phyloP scores from a whole-genome alignment of 2,113 vertebrate genomes.

The Lagenorhynchus albirostris region DNA sequence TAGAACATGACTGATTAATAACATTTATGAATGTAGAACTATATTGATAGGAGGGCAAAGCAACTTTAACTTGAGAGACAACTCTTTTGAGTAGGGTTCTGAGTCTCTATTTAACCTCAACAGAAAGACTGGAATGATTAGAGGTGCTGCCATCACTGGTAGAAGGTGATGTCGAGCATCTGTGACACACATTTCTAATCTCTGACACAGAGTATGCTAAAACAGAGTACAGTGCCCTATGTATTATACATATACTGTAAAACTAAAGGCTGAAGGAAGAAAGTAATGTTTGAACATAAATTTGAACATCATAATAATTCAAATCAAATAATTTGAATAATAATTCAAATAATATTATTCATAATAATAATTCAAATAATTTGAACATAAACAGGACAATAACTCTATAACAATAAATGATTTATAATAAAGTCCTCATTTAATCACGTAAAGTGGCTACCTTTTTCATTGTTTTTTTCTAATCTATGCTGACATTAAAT shows the following conservation, averaged over 20 bases:
- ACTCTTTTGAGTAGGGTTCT: background rate
- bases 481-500: background rate
- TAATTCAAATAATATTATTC: too few relatives aligned
- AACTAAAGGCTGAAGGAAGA: background rate
- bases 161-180: background rate
- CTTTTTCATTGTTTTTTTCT: background rate
- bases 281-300: background rate
- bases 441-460: background rate
- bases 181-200: background rate
- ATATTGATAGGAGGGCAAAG: background rate
- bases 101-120: background rate
- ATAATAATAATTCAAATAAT: too few relatives aligned
- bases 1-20: background rate
- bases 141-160: fast-evolving
- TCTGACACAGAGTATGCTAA: background rate
- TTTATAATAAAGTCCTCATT: background rate
- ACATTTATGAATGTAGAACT: background rate
- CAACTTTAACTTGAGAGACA: background rate
- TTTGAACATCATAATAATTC: too few relatives aligned
- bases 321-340: too few relatives aligned
- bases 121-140: background rate
- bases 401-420: background rate
- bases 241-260: background rate
- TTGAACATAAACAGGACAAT: background rate
- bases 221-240: background rate